Conservation (phyloP, 2,888 invertebrate genomes). For the Pachycephus smyrnensis region DNA sequence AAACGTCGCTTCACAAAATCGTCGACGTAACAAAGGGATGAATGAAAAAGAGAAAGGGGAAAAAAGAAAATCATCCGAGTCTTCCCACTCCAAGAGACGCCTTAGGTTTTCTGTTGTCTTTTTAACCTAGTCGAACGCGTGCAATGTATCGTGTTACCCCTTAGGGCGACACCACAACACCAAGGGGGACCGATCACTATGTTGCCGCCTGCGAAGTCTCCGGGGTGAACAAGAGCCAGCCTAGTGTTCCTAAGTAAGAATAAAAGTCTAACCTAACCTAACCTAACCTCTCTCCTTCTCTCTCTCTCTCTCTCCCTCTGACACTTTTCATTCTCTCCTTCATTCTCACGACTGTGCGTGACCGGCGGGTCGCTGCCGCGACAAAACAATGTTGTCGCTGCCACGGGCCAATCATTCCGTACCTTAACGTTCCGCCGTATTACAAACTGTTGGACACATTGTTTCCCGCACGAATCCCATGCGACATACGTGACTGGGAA, state of each 20-base stretch:
- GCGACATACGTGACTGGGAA: slow-evolving; percentile 11
- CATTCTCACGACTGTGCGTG: slow-evolving; percentile 34
- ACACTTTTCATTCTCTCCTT: neutral
- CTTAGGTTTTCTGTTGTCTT: too few relatives aligned
- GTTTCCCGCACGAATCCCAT: slow-evolving; percentile 58
- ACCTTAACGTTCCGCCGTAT: slow-evolving; percentile 49
- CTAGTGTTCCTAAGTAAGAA: too few relatives aligned
- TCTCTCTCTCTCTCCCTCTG: too few relatives aligned
- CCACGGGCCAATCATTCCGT: slow-evolving; percentile 30
- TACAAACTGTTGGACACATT: slow-evolving; percentile 43
- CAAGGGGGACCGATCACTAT: slow-evolving; percentile 1
- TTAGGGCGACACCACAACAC: slow-evolving; percentile 4
- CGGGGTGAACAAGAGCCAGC: too few relatives aligned
- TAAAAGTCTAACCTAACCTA: too few relatives aligned
- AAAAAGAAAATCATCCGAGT: too few relatives aligned
- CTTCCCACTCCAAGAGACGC: too few relatives aligned
- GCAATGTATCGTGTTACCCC: too few relatives aligned
- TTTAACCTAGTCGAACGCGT: too few relatives aligned
- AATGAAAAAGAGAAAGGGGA: neutral
- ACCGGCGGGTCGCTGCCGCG: slow-evolving; percentile 41
- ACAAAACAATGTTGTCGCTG: slow-evolving; percentile 62
- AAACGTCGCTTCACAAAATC: neutral
- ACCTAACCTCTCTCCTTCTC: too few relatives aligned
- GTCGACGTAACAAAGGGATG: neutral
- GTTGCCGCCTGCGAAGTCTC: neutral